Percentiles rank a stretch among this genome's conserved stretches.
Conservation (phyloP, 92 coral and sea anemone species). For the Hydrozoanthus gracilis region DNA sequence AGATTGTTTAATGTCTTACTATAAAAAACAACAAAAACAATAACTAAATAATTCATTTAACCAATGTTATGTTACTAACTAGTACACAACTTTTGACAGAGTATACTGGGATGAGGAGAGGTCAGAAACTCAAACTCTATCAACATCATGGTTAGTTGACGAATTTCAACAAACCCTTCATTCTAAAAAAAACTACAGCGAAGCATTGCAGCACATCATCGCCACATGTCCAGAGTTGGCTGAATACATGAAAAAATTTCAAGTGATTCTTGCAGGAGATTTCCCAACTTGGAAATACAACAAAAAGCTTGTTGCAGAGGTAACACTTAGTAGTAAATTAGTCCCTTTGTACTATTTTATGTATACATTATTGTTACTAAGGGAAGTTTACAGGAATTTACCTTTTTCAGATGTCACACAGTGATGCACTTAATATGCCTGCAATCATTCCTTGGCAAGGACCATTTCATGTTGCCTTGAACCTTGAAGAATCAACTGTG, state of each 20-base stretch:
- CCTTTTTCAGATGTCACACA: constrained; percentile 36
- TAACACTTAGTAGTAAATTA: constrained; percentile 4
- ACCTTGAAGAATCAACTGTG: constrained; percentile 54
- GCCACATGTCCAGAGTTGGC: constrained; percentile 45
- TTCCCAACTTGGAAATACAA: constrained; percentile 65
- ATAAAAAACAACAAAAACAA: not conserved
- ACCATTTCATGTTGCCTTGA: constrained; percentile 67
- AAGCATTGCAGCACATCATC: constrained; percentile 49
- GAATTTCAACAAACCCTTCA: constrained; percentile 55
- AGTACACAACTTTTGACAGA: constrained; percentile 22
- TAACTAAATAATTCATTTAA: not conserved
- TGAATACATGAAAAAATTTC: constrained; percentile 47
- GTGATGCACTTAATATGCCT: constrained; percentile 40
- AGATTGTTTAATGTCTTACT: too few relatives aligned
- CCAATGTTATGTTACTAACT: too few relatives aligned
- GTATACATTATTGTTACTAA: not conserved
- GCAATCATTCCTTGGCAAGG: constrained; percentile 60
- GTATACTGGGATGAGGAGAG: constrained; percentile 60
- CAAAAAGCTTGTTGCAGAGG: constrained; percentile 64
- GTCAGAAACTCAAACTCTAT: constrained; percentile 30
- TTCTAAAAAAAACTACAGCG: constrained; percentile 48
- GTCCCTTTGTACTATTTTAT: not conserved
- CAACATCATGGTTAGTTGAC: constrained; percentile 54
- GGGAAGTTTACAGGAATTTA: not conserved
- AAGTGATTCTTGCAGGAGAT: constrained; percentile 54